Conservation (phyloP, 1,140 invertebrate genomes). For the Drosophila sp. region DNA sequence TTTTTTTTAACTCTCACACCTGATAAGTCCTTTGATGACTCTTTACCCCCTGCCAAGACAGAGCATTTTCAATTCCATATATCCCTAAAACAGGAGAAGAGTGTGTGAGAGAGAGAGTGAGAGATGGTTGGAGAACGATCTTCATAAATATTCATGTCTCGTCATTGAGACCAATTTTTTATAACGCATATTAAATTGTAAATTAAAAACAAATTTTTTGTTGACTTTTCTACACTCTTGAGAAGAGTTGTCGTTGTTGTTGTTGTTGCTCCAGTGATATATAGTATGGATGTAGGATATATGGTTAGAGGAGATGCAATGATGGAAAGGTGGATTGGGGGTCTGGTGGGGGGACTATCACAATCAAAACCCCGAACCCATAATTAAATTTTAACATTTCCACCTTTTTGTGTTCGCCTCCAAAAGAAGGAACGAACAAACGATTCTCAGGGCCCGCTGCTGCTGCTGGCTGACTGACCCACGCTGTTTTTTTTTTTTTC, state of each 20-base stretch:
- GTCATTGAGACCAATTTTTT: constrained; percentile 80
- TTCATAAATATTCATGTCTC: constrained; percentile 79
- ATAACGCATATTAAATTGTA: constrained; percentile 81
- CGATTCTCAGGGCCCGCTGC: constrained; percentile 36
- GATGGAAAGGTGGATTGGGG: neutral
- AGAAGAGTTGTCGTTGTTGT: constrained; percentile 24
- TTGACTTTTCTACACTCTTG: constrained; percentile 77
- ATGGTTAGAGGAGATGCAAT: neutral
- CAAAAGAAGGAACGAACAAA: neutral
- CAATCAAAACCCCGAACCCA: constrained; percentile 60
- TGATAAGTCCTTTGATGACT: neutral
- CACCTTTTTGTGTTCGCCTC: constrained; percentile 65
- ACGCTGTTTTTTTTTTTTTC: constrained; percentile 52
- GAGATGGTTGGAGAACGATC: constrained; percentile 35
- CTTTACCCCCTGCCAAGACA: neutral
- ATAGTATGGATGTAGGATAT: constrained; percentile 16
- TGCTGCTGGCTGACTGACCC: constrained; percentile 19
- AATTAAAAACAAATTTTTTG: constrained; percentile 80
- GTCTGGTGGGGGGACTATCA: constrained; percentile 13
- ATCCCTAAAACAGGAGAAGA: neutral
- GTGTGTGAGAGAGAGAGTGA: neutral
- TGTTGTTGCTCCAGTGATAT: constrained; percentile 69
- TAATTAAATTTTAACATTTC: constrained; percentile 82
- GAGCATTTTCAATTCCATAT: constrained; percentile 1
- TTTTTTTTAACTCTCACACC: constrained; percentile 3